Evolutionary conservation across 2,888 invertebrate species (phyloP).

Genomic region (Aphidius colemani): DNA sequence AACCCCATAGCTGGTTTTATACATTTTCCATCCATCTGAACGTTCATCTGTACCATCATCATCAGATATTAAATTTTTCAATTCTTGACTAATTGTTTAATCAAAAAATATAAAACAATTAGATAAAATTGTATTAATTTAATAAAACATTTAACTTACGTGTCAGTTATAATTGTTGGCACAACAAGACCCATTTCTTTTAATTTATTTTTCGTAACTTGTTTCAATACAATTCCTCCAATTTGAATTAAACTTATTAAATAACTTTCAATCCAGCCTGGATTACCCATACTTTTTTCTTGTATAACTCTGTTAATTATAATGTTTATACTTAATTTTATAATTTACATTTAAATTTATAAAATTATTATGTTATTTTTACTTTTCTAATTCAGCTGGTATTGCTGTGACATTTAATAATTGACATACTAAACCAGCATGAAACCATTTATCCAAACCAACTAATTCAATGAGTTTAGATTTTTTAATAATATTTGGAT

Average conservation of each 20-base stretch:
- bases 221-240: slow-evolving; percentile 61
- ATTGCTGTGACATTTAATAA: slow-evolving; percentile 68
- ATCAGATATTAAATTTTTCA: slow-evolving; percentile 17
- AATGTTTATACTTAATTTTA: background rate
- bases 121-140: background rate
- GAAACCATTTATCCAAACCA: slow-evolving; percentile 66
- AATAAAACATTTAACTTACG: slow-evolving; percentile 29
- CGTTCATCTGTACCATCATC: slow-evolving; percentile 23
- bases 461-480: slow-evolving; percentile 54
- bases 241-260: slow-evolving; percentile 66
- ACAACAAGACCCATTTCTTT: slow-evolving; percentile 46
- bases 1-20: slow-evolving; percentile 60
- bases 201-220: slow-evolving; percentile 52
- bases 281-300: slow-evolving; percentile 66
- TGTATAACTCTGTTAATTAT: slow-evolving; percentile 61
- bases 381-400: slow-evolving; percentile 70
- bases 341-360: background rate
- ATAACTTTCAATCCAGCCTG: slow-evolving; percentile 73
- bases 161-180: slow-evolving; percentile 37
- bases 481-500: slow-evolving; percentile 34
- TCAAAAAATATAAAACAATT: background rate
- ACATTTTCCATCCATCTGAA: slow-evolving; percentile 61
- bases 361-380: slow-evolving; percentile 22
- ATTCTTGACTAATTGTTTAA: background rate
- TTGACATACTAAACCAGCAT: slow-evolving; percentile 69